phyloP scores from a whole-genome alignment of 2,113 vertebrate genomes.

The Cromileptes altivelis region DNA sequence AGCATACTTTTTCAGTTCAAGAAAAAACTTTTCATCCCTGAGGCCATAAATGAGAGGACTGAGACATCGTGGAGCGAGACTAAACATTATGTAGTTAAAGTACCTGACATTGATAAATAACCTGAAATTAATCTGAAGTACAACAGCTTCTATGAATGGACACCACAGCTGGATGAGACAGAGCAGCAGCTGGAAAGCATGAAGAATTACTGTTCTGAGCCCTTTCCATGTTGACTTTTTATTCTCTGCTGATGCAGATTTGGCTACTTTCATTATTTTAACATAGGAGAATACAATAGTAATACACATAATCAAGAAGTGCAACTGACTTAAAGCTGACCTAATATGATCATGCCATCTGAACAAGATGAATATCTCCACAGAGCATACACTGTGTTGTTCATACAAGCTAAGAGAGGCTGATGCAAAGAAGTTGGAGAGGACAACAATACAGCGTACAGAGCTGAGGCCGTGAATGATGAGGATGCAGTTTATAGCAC shows the following conservation, averaged over 20 bases:
- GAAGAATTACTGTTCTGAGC: no score
- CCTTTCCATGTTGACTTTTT: no score
- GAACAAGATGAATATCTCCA: conserved; percentile 16
- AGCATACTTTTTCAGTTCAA: conserved; percentile 15
- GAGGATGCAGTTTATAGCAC: conserved; percentile 30
- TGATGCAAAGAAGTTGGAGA: no score
- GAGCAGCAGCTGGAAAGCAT: no score
- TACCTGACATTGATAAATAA: conserved; percentile 28
- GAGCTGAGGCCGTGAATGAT: conserved; percentile 60
- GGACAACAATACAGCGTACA: no score
- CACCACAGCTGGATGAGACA: no score
- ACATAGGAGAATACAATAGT: no score
- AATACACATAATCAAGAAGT: conserved; percentile 67
- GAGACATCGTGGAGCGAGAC: conserved; percentile 51
- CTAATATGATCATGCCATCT: conserved; percentile 66
- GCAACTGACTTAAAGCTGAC: conserved; percentile 41
- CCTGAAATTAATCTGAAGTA: background rate
- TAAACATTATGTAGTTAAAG: conserved; percentile 57
- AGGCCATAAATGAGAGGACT: conserved; percentile 74
- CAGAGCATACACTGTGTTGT: background rate
- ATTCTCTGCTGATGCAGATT: no score
- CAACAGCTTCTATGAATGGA: no score
- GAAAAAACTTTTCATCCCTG: conserved; percentile 60
- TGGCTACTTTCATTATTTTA: no score
- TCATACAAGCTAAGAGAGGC: conserved; percentile 20